These are phyloP conservation scores for Pyrocoelia pectoralis DNA, from an alignment of 2,888 invertebrate genomes.

Conservation along the genomic window DNA sequence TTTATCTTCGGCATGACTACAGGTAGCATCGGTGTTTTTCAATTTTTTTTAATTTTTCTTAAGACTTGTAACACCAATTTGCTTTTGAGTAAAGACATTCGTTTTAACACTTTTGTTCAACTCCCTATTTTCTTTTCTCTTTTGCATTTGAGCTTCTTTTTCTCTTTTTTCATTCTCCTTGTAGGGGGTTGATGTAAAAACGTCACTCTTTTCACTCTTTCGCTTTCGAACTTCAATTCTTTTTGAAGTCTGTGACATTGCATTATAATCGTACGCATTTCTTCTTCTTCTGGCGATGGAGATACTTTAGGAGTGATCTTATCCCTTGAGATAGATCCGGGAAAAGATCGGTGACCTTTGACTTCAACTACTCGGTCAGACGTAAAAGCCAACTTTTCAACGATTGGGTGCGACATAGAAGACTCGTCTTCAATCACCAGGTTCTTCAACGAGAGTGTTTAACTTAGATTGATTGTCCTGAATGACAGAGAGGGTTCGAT, in stretches of 20 bases:
- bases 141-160: no score
- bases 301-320: not conserved
- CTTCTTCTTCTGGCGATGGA: not conserved
- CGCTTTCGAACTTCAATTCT: not conserved
- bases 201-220: not conserved
- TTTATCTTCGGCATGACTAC: not conserved
- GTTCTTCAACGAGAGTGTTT: not conserved
- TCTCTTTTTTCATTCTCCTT: no score
- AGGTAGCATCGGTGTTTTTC: not conserved
- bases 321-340: not conserved
- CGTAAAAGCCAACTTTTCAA: not conserved
- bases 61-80: not conserved
- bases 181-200: not conserved
- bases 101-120: not conserved
- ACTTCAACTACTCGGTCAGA: not conserved
- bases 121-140: no score
- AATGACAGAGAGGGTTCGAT: no score
- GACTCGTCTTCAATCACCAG: not conserved
- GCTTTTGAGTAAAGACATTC: not conserved
- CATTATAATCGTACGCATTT: not conserved
- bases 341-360: not conserved
- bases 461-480: no score
- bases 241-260: not conserved
- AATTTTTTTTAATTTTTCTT: not conserved
- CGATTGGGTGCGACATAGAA: not conserved